Evolutionary conservation across 1,140 invertebrate genomes (phyloP).

Genomic region (Drosophila oshimai): DNA sequence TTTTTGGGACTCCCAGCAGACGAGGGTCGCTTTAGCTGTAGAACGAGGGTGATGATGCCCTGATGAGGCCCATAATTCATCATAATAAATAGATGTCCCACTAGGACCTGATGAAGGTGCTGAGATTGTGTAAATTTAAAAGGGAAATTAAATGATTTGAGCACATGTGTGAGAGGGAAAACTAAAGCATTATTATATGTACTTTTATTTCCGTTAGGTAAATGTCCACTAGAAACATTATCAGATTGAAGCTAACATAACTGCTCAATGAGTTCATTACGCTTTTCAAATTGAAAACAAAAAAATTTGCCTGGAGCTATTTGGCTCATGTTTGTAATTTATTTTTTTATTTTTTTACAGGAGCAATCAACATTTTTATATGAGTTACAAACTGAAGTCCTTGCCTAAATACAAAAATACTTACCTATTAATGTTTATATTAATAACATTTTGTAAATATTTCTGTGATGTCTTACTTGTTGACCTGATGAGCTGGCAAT

Average conservation of each 20-base stretch:
- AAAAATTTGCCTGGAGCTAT: no score
- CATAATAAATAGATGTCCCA: conserved; percentile 39
- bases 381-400: no score
- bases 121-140: neutral
- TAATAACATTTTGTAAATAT: no score
- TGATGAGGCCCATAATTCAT: conserved; percentile 38
- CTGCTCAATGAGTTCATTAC: neutral
- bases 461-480: no score
- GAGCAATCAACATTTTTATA: no score
- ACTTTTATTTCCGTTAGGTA: neutral
- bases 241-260: no score
- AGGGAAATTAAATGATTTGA: neutral
- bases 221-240: no score
- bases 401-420: no score
- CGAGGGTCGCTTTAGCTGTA: conserved; percentile 28
- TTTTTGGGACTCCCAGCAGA: neutral
- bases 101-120: conserved; percentile 24
- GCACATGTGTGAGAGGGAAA: neutral
- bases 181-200: neutral
- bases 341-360: no score
- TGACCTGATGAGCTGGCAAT: neutral
- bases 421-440: no score
- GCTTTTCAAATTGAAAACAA: no score
- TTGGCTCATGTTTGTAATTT: no score
- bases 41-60: neutral